These are phyloP conservation scores for Parapsyche elsis DNA, from an alignment of 1,140 invertebrate genomes.

Conservation along the genomic window DNA sequence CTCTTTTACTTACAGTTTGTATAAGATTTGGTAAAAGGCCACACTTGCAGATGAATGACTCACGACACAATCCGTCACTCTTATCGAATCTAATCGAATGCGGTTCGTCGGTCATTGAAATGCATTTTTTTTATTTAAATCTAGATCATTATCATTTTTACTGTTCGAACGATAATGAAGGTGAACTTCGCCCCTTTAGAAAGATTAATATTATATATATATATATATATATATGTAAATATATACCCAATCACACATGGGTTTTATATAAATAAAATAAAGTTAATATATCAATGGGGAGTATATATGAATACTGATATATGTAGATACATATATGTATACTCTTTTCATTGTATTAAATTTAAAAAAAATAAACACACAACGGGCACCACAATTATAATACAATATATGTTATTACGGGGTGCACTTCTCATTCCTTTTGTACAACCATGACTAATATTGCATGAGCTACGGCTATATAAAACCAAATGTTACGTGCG, in stretches of 20 bases:
- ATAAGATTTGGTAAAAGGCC: conserved; percentile 20
- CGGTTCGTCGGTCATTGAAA: no score
- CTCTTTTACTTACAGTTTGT: conserved; percentile 16
- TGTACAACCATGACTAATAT: background rate
- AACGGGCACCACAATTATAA: background rate
- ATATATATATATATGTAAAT: background rate
- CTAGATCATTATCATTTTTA: background rate
- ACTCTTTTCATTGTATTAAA: no score
- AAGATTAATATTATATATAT: no score
- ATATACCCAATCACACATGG: background rate
- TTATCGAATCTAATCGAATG: no score
- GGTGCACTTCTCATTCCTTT: background rate
- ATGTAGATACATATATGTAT: background rate
- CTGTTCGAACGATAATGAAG: background rate
- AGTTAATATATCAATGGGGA: background rate
- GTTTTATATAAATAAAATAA: background rate
- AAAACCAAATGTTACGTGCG: background rate
- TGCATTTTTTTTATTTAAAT: no score
- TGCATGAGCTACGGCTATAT: background rate
- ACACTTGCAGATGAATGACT: conserved; percentile 25
- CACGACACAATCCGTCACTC: background rate
- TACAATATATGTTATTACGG: background rate
- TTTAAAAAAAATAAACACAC: no score
- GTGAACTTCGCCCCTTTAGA: background rate
- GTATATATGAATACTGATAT: background rate